A percentile compares a stretch with the other conserved stretches of the same genome.
Evolutionary conservation across 2,888 invertebrate species (phyloP).

Genomic region (Chalcis sispes): DNA sequence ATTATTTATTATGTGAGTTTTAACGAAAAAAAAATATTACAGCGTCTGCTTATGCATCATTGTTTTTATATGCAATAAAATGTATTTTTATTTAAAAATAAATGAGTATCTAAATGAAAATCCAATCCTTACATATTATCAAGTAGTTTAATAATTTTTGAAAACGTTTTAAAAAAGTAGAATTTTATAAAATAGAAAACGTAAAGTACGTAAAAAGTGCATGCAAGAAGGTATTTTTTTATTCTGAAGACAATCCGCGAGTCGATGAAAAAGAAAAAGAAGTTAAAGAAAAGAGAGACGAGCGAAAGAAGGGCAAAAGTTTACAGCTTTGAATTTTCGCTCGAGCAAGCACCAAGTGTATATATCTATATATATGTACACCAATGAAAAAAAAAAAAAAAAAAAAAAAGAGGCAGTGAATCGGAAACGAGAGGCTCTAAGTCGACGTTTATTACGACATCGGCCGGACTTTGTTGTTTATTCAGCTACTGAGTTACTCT

Average conservation of each 20-base stretch:
- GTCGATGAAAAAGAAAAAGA: background rate
- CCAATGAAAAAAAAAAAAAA: conserved; percentile 17
- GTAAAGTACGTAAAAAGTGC: too few relatives aligned
- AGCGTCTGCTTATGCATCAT: too few relatives aligned
- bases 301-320: conserved; percentile 50
- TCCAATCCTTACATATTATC: too few relatives aligned
- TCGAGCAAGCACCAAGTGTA: conserved; percentile 20
- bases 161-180: too few relatives aligned
- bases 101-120: too few relatives aligned
- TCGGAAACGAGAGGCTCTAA: conserved; percentile 64
- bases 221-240: background rate
- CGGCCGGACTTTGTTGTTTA: conserved; percentile 75
- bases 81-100: too few relatives aligned
- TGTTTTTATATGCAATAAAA: too few relatives aligned
- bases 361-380: conserved; percentile 31
- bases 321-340: conserved; percentile 54
- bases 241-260: too few relatives aligned
- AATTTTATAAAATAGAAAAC: too few relatives aligned
- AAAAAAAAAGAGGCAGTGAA: conserved; percentile 60
- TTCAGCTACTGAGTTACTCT: conserved; percentile 74
- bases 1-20: too few relatives aligned
- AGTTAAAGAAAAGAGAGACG: background rate
- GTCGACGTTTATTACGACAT: conserved; percentile 75
- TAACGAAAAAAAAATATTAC: too few relatives aligned
- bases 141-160: too few relatives aligned